Base-by-base conservation (phyloP, 2,888 invertebrate species). In the Tillus elongatus region DNA sequence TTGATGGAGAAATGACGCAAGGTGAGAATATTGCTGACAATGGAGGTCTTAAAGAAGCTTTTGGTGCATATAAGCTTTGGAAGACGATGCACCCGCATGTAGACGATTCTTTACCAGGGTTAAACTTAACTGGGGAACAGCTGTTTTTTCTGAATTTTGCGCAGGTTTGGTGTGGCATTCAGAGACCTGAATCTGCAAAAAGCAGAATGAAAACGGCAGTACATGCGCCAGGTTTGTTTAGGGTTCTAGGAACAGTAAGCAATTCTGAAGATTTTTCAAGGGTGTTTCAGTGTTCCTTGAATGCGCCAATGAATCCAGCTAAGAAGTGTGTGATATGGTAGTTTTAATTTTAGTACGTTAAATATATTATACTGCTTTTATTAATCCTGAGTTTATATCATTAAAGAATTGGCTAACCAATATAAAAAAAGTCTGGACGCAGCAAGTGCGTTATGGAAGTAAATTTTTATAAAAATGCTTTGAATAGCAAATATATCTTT, bases 21-120 rank as follows among this genome's bases (percentile, higher is more conserved):
- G 88, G 88, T 2, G 95, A 95, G 66, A 95, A 96, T 58, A 95
- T 96, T 53, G 95, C 95, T 0, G 96, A 96, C 60, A 95, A 95
- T 58, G 95, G 95, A 0, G 95, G 95, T 0, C 75, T 96, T 35
- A 90, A 93, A 56, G 89, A 93, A 63, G 86, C 93, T 0, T 95
- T 85, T 50, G 64, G 66, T 58, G 90, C 91, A 1, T 92, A 90
- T 61, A 71, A 81, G 46, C 76, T 77, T 46, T 90, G 88, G 84
- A 66, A 85, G 8, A 60, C 64, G 27, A 61, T 68, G 9, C 73
- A 86, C 54, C 77, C 78, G 0, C 64, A 72, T 1, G 66, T 64
- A 1, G 66, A 66, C 40, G 83, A 85, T 57, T 71, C 77, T 35
- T 56, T 91, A 48, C 78, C 83, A 0, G 79, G 82, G 40, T 60